Evolutionary conservation across 2,113 vertebrate genomes (phyloP).

Genomic region (Ceratotherium simum): DNA sequence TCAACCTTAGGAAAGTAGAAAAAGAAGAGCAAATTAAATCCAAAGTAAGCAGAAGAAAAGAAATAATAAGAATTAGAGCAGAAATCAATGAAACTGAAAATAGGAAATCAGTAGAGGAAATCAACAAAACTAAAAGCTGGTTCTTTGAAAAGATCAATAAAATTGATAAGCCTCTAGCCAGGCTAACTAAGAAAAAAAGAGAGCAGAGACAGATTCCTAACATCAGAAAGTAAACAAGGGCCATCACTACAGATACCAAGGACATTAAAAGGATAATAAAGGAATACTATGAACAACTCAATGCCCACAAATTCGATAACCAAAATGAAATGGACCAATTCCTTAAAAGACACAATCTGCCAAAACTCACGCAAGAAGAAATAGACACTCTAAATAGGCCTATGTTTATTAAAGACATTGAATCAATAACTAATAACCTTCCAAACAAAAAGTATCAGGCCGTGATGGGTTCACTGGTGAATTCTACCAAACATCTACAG

Average conservation of each 20-base stretch:
- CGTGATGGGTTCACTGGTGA: neutral
- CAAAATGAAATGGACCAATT: neutral
- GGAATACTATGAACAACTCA: neutral
- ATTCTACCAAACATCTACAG: neutral
- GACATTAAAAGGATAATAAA: neutral
- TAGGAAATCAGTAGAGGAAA: too few species aligned
- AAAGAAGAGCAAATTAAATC: neutral
- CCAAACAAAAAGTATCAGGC: neutral
- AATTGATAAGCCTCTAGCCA: neutral
- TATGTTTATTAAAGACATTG: neutral
- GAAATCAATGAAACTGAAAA: too few species aligned
- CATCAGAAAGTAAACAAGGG: neutral
- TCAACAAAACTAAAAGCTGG: too few species aligned
- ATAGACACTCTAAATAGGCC: neutral
- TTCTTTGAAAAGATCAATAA: too few species aligned
- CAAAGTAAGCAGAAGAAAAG: neutral
- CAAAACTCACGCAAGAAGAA: neutral
- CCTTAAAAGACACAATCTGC: neutral
- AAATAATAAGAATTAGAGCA: neutral
- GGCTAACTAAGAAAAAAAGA: neutral
- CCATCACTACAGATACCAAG: neutral
- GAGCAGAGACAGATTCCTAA: neutral
- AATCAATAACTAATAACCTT: neutral
- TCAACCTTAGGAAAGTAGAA: neutral
- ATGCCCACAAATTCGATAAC: neutral